phyloP scores from a whole-genome alignment of 2,888 invertebrate genomes.

The Caenorhabditis wallacei region DNA sequence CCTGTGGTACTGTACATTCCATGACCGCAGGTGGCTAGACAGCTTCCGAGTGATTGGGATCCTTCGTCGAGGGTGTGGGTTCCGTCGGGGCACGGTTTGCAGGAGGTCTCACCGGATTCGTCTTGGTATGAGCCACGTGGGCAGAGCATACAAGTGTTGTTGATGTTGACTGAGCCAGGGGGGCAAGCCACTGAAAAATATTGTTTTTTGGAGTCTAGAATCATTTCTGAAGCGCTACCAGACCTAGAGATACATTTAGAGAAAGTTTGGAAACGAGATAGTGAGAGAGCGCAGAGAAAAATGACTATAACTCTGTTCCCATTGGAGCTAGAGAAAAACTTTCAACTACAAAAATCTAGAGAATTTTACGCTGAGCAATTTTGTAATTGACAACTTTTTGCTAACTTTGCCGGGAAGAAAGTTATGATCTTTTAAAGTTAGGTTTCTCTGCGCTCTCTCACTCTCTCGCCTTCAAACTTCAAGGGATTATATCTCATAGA shows the following conservation, averaged over 20 bases:
- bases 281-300: neutral
- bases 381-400: too few relatives aligned
- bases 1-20: constrained; percentile 97
- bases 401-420: too few relatives aligned
- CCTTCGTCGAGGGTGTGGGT: constrained; percentile 91
- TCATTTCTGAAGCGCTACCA: too few relatives aligned
- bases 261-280: neutral
- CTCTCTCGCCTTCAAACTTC: neutral
- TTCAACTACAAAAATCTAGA: too few relatives aligned
- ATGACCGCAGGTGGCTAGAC: constrained; percentile 91
- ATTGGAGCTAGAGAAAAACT: too few relatives aligned
- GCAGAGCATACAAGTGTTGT: constrained; percentile 92
- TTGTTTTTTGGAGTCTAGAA: neutral
- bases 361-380: too few relatives aligned
- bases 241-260: too few relatives aligned
- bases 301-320: too few relatives aligned
- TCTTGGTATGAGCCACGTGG: constrained; percentile 91
- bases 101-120: constrained; percentile 88
- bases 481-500: too few relatives aligned
- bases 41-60: constrained; percentile 85
- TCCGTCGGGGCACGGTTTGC: constrained; percentile 94
- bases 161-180: constrained; percentile 94
- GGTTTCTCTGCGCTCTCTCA: neutral
- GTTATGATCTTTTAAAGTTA: too few relatives aligned
- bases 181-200: constrained; percentile 92